phyloP scores from a whole-genome alignment of 2,113 vertebrate species.

The Callithrix jacchus region DNA sequence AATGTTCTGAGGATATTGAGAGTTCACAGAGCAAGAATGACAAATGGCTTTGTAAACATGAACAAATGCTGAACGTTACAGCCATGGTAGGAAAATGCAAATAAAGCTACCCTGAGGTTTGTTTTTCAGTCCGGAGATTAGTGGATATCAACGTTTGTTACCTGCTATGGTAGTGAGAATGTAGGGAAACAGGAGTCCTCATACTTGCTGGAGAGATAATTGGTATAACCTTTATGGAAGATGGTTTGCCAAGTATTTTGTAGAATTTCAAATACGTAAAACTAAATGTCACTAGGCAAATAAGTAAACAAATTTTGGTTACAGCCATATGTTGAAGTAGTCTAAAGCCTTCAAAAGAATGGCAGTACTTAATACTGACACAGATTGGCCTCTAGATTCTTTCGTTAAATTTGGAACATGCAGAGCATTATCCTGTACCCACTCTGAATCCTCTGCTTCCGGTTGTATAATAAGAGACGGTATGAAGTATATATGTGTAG shows the following conservation, averaged over 20 bases:
- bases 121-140: neutral
- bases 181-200: neutral
- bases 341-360: constrained; percentile 2
- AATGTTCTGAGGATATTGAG: neutral
- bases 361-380: neutral
- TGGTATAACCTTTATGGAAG: neutral
- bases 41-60: neutral
- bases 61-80: neutral
- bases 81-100: neutral
- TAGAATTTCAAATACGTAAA: neutral
- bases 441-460: neutral
- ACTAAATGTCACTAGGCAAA: neutral
- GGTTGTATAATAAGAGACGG: neutral
- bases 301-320: neutral
- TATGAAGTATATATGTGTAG: neutral
- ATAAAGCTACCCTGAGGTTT: neutral
- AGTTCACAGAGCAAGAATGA: constrained; percentile 2
- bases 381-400: neutral
- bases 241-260: neutral
- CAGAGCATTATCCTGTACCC: neutral
- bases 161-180: neutral
- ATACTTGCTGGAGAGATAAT: neutral
- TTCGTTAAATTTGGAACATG: neutral
- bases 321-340: neutral
- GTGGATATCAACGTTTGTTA: neutral